Evolutionary conservation across 1,140 invertebrate genomes (phyloP), one percentile per base, ranked within the genome.

Genomic region (Cryptotermes secundus): DNA sequence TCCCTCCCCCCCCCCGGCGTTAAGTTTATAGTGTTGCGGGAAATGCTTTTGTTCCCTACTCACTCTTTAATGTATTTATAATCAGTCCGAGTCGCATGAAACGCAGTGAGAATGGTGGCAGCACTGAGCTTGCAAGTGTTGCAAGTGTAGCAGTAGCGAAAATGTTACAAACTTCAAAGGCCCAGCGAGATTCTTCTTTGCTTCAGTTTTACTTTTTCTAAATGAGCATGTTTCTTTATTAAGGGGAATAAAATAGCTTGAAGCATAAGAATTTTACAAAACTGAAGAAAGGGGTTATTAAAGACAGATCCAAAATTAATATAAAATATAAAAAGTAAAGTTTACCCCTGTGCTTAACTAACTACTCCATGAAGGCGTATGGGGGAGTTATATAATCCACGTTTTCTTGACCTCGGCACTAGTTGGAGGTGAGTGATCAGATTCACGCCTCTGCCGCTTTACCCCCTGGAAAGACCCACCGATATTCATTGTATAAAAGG

Each of bases 41-140:
- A 31, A 26, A 72, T 72, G 26, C n/a, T 72, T 72, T 59, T n/a
- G 16, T 7, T 72, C 3, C 31, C 10, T 31, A 26, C 26, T 72
- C 59, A 72, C n/a, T 72, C 26, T 72, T 72, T 72, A 72, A 72
- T 72, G 59, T 72, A 72, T 72, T 72, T 72, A 72, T 72, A 72
- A 72, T 72, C 59, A 72, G 3, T 10, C 26, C 2, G 9, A 26
- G 26, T 2, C 0, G 45, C 22, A 19, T 72, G 31, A 72, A 31
- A 72, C 10, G 14, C 31, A 72, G n/a, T 16, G 10, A 72, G 16
- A n/a, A 72, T 72, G 9, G 9, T 26, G 9, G 14, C 1, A 3
- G 31, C 6, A 72, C 10, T 16, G 9, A 26, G 26, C 26, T 9
- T 72, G 59, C 26, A 72, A 72, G 26, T 31, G 59, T n/a, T n/a